These are phyloP conservation scores for Xenopus laevis DNA, from an alignment of 2,113 vertebrate genomes.

Conservation along the genomic window DNA sequence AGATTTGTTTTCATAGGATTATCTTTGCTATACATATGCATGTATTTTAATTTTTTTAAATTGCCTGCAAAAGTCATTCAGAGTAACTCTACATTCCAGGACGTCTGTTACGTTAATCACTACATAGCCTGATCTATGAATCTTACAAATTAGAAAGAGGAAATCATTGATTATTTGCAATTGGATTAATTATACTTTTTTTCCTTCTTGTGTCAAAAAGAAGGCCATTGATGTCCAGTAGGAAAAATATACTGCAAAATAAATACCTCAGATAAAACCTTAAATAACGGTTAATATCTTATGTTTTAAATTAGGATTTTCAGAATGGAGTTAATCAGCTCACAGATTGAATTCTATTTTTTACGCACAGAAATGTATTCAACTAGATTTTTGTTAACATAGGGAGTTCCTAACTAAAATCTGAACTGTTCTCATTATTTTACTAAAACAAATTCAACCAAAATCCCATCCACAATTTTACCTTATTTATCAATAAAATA, in stretches of 20 bases:
- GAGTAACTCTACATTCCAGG: slow-evolving; percentile 1
- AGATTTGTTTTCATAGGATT: background rate
- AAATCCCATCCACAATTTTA: no score
- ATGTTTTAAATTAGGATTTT: no score
- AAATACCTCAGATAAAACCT: background rate
- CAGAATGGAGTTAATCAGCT: no score
- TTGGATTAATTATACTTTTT: slow-evolving; percentile 19
- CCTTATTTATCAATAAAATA: no score
- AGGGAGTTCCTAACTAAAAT: no score
- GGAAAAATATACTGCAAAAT: background rate
- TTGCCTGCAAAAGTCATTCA: background rate
- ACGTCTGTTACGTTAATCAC: slow-evolving; percentile 32
- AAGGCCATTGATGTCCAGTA: background rate
- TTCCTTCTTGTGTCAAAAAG: slow-evolving; percentile 2
- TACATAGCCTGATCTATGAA: slow-evolving; percentile 27
- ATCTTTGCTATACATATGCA: background rate
- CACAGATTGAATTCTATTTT: no score
- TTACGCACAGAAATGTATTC: no score
- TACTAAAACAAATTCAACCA: no score
- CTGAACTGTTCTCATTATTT: no score
- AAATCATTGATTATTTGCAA: slow-evolving; percentile 37
- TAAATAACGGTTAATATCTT: no score
- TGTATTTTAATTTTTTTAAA: background rate
- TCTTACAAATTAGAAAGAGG: slow-evolving; percentile 35
- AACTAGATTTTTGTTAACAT: no score